Base-by-base conservation (phyloP, 2,113 vertebrate species). In the Microcebus ravelobensis region DNA sequence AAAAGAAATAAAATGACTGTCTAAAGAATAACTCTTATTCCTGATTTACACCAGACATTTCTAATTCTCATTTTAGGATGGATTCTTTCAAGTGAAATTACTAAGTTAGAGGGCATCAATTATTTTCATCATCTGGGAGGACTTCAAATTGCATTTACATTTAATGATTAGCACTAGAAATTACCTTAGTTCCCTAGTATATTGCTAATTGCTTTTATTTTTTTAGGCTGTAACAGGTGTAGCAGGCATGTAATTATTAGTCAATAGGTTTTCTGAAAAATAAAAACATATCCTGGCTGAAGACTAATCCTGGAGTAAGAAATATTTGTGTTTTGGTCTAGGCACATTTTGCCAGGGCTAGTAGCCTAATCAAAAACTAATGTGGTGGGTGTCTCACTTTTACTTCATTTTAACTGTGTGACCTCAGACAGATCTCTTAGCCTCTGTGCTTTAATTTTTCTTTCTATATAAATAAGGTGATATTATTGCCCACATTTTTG, bases 71-170 rank as follows among this genome's bases (percentile, higher is more conserved):
- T 70, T 84, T 91, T 63, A 82, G 21, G 5, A n/a, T 68, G 34
- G 0, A 86, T 55, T 83, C 55, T 83, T 96, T 68, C 45, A 93
- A 91, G 15, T 82, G 77, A 97, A 85, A 90, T 92, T 83, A 57
- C 4, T 74, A 95, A 85, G 18, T 65, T 55, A 95, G 79, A 86
- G 23, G 21, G 12, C 50, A 36, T 65, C 29, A 87, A 52, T 85
- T 48, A 36, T 87, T 95, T 90, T 73, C 11, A 45, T 50, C 39
- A 90, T 80, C 42, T 63, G 29, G 0, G 15, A 87, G 1, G 42
- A 82, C 39, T 77, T 80, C 27, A 74, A 82, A 48, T 93, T 45
- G 87, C 77, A 68, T 70, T 96, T 87, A 67, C 89, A 67, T 42
- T 82, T 59, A 39, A 50, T 70, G 3, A 63, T 52, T 87, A 59